Base-by-base conservation (phyloP, 2,888 invertebrate genomes). In the Heliconius hortense region DNA sequence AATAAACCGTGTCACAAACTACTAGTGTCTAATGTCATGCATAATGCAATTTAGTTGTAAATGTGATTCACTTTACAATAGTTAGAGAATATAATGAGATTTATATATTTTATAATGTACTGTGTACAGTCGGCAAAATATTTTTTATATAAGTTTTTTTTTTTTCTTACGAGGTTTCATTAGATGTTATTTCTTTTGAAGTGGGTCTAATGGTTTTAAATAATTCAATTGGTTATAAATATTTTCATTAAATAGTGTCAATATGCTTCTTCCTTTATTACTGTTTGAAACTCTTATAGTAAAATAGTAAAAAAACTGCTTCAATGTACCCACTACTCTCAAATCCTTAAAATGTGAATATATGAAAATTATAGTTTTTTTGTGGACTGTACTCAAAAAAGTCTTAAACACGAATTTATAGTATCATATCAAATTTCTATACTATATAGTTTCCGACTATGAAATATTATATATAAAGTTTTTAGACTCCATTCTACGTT, bases 391-490 rank as follows among this genome's bases (percentile, higher is more conserved):
- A 70, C 63, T 74, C 64, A 71, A 66, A 60, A 53, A 77, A n/a
- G 31, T 69, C 71, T 76, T 39, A 79, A 75, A 82, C 82, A 87
- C 89, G 89, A 90, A 90, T 90, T 89, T 90, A 89, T 84, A 86
- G 82, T 84, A 82, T 88, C 90, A 90, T 90, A 90, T 90, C 90
- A 89, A 82, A 85, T 88, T 86, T 94, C 93, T 97, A 77, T 68
- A 76, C 48, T 39, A 64, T 69, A 43, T 59, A 70, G 70, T 75
- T 76, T 76, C 75, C 62, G 56, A 75, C 72, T 78, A 79, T 70
- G 75, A 78, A 76, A 59, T 69, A 76, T 78, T 26, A 69, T 69
- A 69, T 68, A 31, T 53, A 69, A 71, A 76, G 21, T 24, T 78
- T 77, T 76, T 80, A 78, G 77, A 80, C 81, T 81, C 80, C 79